Evolutionary conservation across 2,113 vertebrate genomes (phyloP), one percentile per base, ranked within the genome.

Genomic region (Heterocephalus glaber): DNA sequence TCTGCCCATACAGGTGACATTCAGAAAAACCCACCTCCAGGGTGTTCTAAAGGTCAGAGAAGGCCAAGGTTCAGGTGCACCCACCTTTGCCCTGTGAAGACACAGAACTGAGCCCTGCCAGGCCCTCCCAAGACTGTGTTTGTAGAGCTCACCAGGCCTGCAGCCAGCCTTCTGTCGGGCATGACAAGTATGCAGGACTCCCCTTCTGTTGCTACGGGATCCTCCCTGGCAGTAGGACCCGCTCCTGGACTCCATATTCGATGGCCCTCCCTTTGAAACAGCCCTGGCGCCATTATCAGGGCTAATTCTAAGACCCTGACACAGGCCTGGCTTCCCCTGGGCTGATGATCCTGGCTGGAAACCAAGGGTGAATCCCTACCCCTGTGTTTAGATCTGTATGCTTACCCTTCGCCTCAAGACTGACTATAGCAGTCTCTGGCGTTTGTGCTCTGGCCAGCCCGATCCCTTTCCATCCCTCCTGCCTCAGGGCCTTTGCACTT

Each of bases 351-450:
- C 11, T n/a, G 49, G 12, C 56, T 63, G 77, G 60, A 56, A 74
- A 19, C 11, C 47, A 13, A 28, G 2, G 14, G 10, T 22, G 26
- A 8, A n/a, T 30, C 41, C 16, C 17, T 0, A 6, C 33, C 11
- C 28, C 11, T 26, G 24, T 47, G 65, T 14, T 49, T 61, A 47
- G 41, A 77, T 56, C 22, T 44, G 22, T 9, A 13, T 17, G 2
- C 4, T 6, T 30, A 12, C 7, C 24, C 30, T 28, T 38, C 38
- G 19, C 9, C n/a, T 76, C 33, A 4, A 66, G 30, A 3, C n/a
- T 60, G 61, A 14, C 49, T 22, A 3, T 0, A 60, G 77, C 17
- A 26, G n/a, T 6, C 12, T 24, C 17, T 58, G n/a, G 16, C 19
- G 30, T 72, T 61, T 28, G 8, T 14, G 58, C 4, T 38, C 22